Evolutionary conservation across 2,888 invertebrate species (phyloP).

Genomic region (Gryllus longicercus): DNA sequence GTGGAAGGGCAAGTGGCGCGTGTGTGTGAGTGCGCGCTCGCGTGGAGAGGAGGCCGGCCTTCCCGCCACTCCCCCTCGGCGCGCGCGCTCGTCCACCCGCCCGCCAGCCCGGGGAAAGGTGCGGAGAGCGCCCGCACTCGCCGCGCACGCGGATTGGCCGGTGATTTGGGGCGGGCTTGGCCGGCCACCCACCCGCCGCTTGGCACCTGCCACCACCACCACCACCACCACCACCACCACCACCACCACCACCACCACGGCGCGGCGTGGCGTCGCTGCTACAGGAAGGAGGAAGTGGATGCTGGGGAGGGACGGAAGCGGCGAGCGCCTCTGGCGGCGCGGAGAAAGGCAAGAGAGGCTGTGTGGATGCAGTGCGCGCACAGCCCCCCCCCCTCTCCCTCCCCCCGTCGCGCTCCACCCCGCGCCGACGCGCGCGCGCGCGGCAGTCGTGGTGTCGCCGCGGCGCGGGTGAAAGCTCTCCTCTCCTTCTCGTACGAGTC

Average conservation of each 20-base stretch:
- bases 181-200: too few species aligned
- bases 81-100: too few species aligned
- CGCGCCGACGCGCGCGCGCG: neutral
- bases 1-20: too few species aligned
- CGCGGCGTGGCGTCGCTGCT: neutral
- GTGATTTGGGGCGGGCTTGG: too few species aligned
- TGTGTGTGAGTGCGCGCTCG: too few species aligned
- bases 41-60: too few species aligned
- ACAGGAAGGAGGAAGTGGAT: neutral
- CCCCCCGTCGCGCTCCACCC: neutral
- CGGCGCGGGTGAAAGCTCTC: neutral
- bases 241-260: neutral
- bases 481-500: neutral
- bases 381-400: neutral
- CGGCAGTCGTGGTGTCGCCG: constrained; percentile 1
- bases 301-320: neutral
- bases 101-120: too few species aligned
- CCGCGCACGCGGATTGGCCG: too few species aligned
- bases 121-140: too few species aligned
- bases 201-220: too few species aligned
- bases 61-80: too few species aligned
- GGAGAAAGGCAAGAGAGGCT: neutral
- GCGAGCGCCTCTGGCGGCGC: neutral
- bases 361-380: constrained; percentile 1
- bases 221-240: neutral